Base-by-base conservation (phyloP, 37 sponge, comb jelly and placozoan genomes). In the Diacarnus erythraeanus region DNA sequence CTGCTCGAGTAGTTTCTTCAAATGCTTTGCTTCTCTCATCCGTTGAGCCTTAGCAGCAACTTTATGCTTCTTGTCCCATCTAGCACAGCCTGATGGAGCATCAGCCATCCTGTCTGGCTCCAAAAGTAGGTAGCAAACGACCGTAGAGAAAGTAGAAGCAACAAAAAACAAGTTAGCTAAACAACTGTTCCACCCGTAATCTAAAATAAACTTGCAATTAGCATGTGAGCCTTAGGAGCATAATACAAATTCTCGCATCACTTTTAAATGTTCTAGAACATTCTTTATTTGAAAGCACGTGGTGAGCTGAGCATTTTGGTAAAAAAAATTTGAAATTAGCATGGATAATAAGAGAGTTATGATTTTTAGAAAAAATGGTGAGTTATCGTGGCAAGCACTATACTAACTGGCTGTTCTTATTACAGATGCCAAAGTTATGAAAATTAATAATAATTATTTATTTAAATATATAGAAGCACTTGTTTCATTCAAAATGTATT, bases 11-110 rank as follows among this genome's bases (percentile, higher is more conserved):
- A 12, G 10, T 47, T 12, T 6, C 37, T 68, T 68, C 69, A 37
- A 33, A 33, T 20, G 34, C 69, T 68, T 68, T 30, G 69, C 69
- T 33, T 68, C 69, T 68, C 69, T 30, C 69, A 68, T 68, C 9
- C 37, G 20, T 33, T 68, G 20, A 68, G 69, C 69, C 27, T 37
- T 68, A 20, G 39, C 69, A 38, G 64, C 15, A 21, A 23, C 69
- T 18, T 9, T 6, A 9, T 9, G 20, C 37, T 68, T 33, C 35
- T 68, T 68, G 9, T 33, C 6, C 38, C 69, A 68, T 35, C 69
- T 35, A 68, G 18, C 6, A 35, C 38, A 12, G 39, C 38, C 3
- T 37, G 8, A 27, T 2, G 64, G 6, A 10, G 64, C 8, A 21
- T 68, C 69, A 68, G 17, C 27, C 69, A 68, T 35, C 20, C 38